Evolutionary conservation across 2,888 invertebrate genomes (phyloP).

Genomic region (Rhagophthalmus giganteus): DNA sequence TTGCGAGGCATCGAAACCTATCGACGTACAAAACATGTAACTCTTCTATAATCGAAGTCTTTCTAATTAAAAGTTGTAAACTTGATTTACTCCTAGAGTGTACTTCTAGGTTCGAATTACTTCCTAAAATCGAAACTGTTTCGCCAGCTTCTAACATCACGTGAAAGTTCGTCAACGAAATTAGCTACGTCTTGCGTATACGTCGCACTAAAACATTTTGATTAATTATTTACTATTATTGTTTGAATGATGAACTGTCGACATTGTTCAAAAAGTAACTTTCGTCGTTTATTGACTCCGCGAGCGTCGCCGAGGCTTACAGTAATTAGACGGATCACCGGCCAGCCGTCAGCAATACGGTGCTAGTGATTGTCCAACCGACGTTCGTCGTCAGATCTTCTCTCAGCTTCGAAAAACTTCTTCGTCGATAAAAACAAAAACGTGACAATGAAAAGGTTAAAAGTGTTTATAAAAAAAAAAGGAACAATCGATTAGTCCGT

Average conservation of each 20-base stretch:
- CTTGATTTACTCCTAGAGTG: conserved; percentile 17
- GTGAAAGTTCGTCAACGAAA: conserved; percentile 35
- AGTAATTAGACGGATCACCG: conserved; percentile 35
- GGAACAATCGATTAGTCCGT: neutral
- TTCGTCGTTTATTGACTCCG: conserved; percentile 41
- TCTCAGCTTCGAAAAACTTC: too few relatives aligned
- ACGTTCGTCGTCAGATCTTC: conserved; percentile 25
- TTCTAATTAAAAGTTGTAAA: too few relatives aligned
- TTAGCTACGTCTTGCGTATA: conserved; percentile 43
- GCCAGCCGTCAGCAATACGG: conserved; percentile 49
- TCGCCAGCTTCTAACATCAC: conserved; percentile 34
- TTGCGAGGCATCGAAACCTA: conserved; percentile 32
- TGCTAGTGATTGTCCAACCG: conserved; percentile 46
- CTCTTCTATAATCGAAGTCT: conserved; percentile 22
- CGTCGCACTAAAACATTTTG: conserved; percentile 50
- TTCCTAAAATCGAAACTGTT: conserved; percentile 24
- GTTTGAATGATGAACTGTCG: conserved; percentile 44
- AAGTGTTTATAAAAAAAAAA: too few relatives aligned
- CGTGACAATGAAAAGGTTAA: neutral
- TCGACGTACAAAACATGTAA: conserved; percentile 45
- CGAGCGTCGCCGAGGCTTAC: conserved; percentile 39
- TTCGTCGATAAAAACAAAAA: neutral
- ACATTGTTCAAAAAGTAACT: conserved; percentile 41
- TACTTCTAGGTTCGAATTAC: conserved; percentile 16
- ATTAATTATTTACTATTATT: conserved; percentile 35